Conservation (phyloP, 1,140 invertebrate species). For the Varroa destructor region DNA sequence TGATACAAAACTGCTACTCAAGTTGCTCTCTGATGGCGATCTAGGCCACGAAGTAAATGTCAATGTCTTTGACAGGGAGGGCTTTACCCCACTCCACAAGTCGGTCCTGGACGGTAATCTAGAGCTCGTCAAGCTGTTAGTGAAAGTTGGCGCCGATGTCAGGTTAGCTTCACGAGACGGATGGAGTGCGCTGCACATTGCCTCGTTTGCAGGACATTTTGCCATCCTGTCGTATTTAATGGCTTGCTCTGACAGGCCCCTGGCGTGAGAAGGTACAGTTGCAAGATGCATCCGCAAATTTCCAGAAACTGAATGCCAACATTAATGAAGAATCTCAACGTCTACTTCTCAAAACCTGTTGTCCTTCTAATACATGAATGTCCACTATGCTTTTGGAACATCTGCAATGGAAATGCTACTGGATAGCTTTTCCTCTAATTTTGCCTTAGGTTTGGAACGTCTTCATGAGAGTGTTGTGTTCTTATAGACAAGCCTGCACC, state of each 20-base stretch:
- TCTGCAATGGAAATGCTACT: too few relatives aligned
- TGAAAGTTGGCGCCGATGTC: slow-evolving; percentile 45
- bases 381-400: too few relatives aligned
- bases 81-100: slow-evolving; percentile 45
- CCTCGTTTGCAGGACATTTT: slow-evolving; percentile 43
- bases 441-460: too few relatives aligned
- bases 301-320: too few relatives aligned
- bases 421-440: too few relatives aligned
- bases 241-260: slow-evolving; percentile 28
- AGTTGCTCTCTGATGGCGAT: slow-evolving; percentile 17
- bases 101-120: slow-evolving; percentile 44
- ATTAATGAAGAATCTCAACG: too few relatives aligned
- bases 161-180: slow-evolving; percentile 44
- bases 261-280: neutral
- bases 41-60: slow-evolving; percentile 40
- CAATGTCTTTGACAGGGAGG: slow-evolving; percentile 43
- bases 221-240: slow-evolving; percentile 43
- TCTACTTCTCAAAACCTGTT: too few relatives aligned
- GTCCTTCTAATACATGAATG: too few relatives aligned
- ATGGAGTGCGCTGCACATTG: slow-evolving; percentile 46
- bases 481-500: too few relatives aligned
- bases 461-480: too few relatives aligned
- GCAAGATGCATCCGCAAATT: too few relatives aligned
- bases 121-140: slow-evolving; percentile 45
- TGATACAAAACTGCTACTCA: slow-evolving; percentile 15